These are phyloP conservation scores for Porites lutea DNA, from an alignment of 64 coral and sea anemone species.

Conservation along the genomic window DNA sequence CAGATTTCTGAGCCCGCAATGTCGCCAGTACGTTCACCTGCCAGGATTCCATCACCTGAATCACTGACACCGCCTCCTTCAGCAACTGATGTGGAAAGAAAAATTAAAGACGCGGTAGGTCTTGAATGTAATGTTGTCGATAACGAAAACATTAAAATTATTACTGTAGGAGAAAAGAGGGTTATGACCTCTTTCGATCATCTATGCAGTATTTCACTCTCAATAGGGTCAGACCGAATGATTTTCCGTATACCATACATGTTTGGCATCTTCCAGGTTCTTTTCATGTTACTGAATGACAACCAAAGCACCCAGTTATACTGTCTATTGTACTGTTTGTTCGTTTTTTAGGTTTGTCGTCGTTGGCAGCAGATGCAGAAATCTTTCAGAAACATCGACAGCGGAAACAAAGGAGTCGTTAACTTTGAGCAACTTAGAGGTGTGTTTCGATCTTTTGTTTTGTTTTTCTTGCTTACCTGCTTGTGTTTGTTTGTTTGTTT, in stretches of 20 bases:
- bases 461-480: background rate
- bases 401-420: constrained; percentile 64
- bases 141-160: too few species aligned
- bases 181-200: too few species aligned
- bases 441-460: background rate
- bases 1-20: constrained; percentile 44
- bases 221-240: too few species aligned
- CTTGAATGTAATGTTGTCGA: background rate
- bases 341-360: constrained; percentile 70
- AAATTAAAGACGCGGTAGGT: constrained; percentile 83
- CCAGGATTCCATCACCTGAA: constrained; percentile 59
- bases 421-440: constrained; percentile 74
- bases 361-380: constrained; percentile 89
- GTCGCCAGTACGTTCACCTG: constrained; percentile 74
- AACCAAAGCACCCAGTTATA: too few species aligned
- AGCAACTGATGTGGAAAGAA: constrained; percentile 80
- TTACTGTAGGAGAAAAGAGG: too few species aligned
- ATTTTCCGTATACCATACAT: too few species aligned
- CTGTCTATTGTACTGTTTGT: background rate
- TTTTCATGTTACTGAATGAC: background rate
- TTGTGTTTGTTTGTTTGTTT: too few species aligned
- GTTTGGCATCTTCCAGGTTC: background rate
- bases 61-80: constrained; percentile 64
- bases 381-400: constrained; percentile 81
- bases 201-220: too few species aligned